Base-by-base conservation (phyloP, 2,888 invertebrate genomes). In the Psylliodes chrysocephalus region DNA sequence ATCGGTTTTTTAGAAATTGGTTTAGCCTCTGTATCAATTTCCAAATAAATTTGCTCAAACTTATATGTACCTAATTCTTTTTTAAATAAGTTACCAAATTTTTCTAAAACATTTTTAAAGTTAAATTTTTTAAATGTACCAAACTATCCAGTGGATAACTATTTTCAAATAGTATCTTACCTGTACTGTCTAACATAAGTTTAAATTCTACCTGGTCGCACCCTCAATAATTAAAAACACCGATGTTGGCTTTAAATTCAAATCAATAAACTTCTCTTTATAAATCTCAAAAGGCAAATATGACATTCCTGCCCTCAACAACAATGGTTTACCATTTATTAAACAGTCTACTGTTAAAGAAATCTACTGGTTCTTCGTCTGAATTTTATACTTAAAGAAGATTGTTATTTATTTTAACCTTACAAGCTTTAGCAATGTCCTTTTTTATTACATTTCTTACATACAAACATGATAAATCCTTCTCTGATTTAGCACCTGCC, bases 1-100 rank as follows among this genome's bases (percentile, higher is more conserved):
- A 38, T 46, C 30, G 55, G 54, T 47, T 62, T 62, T 25, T 49
- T 33, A 33, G 38, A 62, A 44, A 47, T 46, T n/a, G 54, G 55
- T 42, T 59, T 64, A 25, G 22, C 25, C 3, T 38, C 46, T 8
- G 14, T 3, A 8, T 54, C 61, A 33, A 54, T 19, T 17, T 53
- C 47, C 25, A 61, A 55, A 8, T 54, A 14, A 40, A 62, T 49
- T 55, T 54, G 47, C 15, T 40, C 55, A 8, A 30, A 28, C 15
- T 35, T 46, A 35, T 42, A 60, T 14, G 42, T 52, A 7, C 60
- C 52, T 53, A 60, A 53, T 30, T 60, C 46, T 15, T 42, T 35
- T 28, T 52, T 53, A 44, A 60, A 53, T 28, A 60, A 19, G 19
- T 42, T 30, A 14, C 22, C 1, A 44, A 40, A 53, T 46, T 53